phyloP scores from a whole-genome alignment of 1,140 invertebrate genomes.

The Thereuonema tuberculata region DNA sequence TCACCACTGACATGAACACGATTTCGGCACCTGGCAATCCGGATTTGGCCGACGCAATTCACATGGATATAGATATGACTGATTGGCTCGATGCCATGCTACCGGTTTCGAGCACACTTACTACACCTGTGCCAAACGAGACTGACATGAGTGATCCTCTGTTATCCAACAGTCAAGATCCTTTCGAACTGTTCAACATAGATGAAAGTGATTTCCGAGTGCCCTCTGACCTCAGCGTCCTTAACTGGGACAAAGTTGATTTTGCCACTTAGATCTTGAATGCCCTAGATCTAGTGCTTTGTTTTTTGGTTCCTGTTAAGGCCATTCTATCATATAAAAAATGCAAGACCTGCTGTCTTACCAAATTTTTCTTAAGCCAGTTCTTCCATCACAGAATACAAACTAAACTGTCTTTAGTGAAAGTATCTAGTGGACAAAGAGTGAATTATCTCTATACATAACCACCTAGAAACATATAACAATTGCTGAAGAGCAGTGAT shows the following conservation, averaged over 20 bases:
- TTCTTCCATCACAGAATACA: no score
- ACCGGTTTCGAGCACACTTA: conserved; percentile 28
- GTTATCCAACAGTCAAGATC: conserved; percentile 44
- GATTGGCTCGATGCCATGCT: conserved; percentile 57
- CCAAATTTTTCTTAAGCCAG: no score
- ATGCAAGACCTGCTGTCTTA: no score
- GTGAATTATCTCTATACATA: no score
- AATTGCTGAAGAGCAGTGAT: no score
- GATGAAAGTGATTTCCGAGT: conserved; percentile 50
- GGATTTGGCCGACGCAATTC: conserved; percentile 15
- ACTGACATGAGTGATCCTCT: conserved; percentile 45
- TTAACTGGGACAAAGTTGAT: conserved; percentile 47
- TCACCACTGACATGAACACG: conserved; percentile 6
- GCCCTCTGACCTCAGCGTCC: conserved; percentile 37
- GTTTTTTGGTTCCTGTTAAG: no score
- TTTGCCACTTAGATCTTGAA: conserved; percentile 49
- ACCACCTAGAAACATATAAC: no score
- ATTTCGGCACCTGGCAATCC: conserved; percentile 15
- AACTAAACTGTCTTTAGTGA: no score
- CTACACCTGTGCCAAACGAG: conserved; percentile 23
- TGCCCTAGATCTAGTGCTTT: no score
- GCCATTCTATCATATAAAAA: no score
- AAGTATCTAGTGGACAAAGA: no score
- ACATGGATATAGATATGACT: conserved; percentile 52
- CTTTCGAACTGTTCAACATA: conserved; percentile 53